Percentiles rank a stretch among this genome's conserved stretches.
phyloP scores from a whole-genome alignment of 2,113 vertebrate genomes.

The Hemichromis elongatus region DNA sequence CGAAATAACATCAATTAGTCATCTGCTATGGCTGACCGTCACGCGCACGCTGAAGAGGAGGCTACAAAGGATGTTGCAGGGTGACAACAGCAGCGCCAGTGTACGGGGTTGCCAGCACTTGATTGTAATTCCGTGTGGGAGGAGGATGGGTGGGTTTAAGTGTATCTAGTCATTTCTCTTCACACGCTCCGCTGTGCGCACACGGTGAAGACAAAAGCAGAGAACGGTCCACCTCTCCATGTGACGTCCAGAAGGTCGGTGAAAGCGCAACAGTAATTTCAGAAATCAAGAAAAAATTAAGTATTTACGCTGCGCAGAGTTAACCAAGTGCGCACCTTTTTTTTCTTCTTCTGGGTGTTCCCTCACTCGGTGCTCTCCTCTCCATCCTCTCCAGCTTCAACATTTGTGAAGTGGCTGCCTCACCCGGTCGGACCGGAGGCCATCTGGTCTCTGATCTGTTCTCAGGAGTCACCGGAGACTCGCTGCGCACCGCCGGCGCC shows the following conservation, averaged over 20 bases:
- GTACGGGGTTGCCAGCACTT: slow-evolving; percentile 36
- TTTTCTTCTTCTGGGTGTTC: neutral
- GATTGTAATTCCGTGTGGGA: slow-evolving; percentile 56
- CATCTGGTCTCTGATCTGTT: slow-evolving; percentile 64
- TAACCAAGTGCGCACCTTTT: slow-evolving; percentile 4
- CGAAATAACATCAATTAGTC: neutral
- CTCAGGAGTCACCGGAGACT: slow-evolving; percentile 45
- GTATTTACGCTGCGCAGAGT: slow-evolving; percentile 14
- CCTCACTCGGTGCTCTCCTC: neutral
- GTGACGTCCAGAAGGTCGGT: slow-evolving; percentile 29
- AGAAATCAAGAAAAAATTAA: neutral
- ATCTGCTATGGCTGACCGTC: neutral
- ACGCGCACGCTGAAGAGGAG: neutral
- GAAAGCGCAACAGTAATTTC: slow-evolving; percentile 20
- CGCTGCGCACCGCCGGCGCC: slow-evolving; percentile 54
- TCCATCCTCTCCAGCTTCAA: slow-evolving; percentile 20
- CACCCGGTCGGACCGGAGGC: slow-evolving; percentile 57
- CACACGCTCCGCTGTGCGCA: slow-evolving; percentile 43
- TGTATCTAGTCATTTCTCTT: slow-evolving; percentile 43
- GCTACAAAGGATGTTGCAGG: neutral
- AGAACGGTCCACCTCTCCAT: slow-evolving; percentile 41
- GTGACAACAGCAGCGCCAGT: slow-evolving; percentile 7
- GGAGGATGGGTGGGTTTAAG: slow-evolving; percentile 62
- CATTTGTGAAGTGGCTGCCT: slow-evolving; percentile 61
- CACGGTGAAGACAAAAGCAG: slow-evolving; percentile 35